Evolutionary conservation across 2,888 invertebrate species (phyloP).

Genomic region (Caenorhabditis auriculariae): DNA sequence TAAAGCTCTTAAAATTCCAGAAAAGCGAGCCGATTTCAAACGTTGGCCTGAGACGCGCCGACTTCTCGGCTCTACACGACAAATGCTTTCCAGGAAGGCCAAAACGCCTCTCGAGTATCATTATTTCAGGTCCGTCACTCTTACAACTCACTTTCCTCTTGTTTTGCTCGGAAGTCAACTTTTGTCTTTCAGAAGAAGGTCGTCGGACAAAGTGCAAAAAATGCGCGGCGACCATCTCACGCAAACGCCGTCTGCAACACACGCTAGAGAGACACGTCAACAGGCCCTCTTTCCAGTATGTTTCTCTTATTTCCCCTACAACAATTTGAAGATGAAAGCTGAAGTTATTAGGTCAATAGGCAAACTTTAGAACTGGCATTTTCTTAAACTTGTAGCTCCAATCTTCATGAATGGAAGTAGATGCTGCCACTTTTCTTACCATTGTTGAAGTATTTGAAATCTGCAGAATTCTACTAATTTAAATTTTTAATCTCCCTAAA

Average conservation of each 20-base stretch:
- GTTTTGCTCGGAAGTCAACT: too few relatives aligned
- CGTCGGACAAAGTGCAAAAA: constrained; percentile 41
- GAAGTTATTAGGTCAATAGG: too few relatives aligned
- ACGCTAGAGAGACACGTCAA: constrained; percentile 39
- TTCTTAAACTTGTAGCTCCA: too few relatives aligned
- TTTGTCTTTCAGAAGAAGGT: constrained; percentile 35
- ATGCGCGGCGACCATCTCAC: constrained; percentile 36
- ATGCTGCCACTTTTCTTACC: too few relatives aligned
- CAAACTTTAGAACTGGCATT: too few relatives aligned
- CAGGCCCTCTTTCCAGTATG: constrained; percentile 32
- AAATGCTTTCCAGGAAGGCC: constrained; percentile 51
- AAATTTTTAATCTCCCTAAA: too few relatives aligned
- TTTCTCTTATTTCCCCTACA: background rate
- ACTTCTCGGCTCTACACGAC: constrained; percentile 46
- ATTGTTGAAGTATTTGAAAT: too few relatives aligned
- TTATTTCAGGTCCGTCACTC: constrained; percentile 21
- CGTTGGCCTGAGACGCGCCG: constrained; percentile 36
- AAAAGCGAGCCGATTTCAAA: constrained; percentile 48
- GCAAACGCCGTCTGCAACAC: constrained; percentile 44
- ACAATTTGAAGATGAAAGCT: too few relatives aligned
- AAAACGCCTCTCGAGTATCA: constrained; percentile 47
- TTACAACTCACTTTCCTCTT: background rate
- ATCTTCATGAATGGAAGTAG: too few relatives aligned
- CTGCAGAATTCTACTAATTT: too few relatives aligned
- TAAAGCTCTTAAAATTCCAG: too few relatives aligned